These are phyloP conservation scores for Cerceris ruficornis DNA, from an alignment of 2,888 invertebrate genomes.

Conservation along the genomic window DNA sequence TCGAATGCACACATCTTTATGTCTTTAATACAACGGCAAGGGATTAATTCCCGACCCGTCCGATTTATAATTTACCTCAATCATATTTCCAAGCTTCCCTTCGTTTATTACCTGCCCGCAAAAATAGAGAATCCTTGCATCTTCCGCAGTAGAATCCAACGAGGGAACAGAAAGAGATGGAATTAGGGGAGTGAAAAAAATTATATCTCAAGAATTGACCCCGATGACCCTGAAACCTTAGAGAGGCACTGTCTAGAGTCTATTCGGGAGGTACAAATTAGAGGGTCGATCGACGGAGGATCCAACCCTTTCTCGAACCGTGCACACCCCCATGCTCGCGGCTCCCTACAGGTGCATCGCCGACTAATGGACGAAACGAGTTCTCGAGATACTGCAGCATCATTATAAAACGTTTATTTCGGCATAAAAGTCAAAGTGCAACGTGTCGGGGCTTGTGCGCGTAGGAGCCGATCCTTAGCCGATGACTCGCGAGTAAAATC, in stretches of 20 bases:
- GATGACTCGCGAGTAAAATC: slow-evolving; percentile 68
- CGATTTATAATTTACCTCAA: slow-evolving; percentile 46
- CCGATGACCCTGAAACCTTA: slow-evolving; percentile 41
- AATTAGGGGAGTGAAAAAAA: slow-evolving; percentile 24
- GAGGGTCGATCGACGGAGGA: slow-evolving; percentile 60
- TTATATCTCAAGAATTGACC: slow-evolving; percentile 57
- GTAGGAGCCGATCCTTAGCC: slow-evolving; percentile 13
- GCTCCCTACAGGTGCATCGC: slow-evolving; percentile 67
- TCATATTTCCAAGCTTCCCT: slow-evolving; percentile 13
- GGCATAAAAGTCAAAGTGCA: slow-evolving; percentile 70
- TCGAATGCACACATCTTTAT: not conserved
- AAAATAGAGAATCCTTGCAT: slow-evolving; percentile 21
- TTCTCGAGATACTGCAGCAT: slow-evolving; percentile 71
- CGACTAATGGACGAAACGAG: slow-evolving; percentile 72
- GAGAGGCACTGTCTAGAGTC: slow-evolving; percentile 29
- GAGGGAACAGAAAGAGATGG: not conserved
- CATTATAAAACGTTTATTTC: slow-evolving; percentile 75
- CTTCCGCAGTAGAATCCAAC: slow-evolving; percentile 18
- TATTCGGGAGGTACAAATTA: slow-evolving; percentile 71
- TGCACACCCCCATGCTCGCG: slow-evolving; percentile 62
- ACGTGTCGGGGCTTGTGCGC: slow-evolving; percentile 41
- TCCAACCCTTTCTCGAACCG: slow-evolving; percentile 67
- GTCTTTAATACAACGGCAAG: not conserved
- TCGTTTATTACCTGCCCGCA: slow-evolving; percentile 26
- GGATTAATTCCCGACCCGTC: slow-evolving; percentile 18